A percentile compares a stretch with the other conserved stretches of the same genome.
Conservation (phyloP, 2,888 invertebrate species). For the Tortricodes alternella region DNA sequence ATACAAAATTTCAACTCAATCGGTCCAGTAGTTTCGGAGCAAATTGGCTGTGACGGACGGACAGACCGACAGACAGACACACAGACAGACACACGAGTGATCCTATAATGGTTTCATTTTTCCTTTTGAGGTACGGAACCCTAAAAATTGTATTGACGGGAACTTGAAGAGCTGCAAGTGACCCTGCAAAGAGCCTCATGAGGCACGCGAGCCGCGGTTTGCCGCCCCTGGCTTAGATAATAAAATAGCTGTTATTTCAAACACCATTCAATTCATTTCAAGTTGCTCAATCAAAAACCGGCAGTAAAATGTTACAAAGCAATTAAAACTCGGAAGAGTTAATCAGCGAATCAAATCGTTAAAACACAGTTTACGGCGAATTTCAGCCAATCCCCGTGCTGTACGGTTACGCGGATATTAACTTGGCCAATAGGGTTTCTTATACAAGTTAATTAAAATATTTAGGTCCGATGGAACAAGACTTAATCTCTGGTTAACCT, state of each 20-base stretch:
- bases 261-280: neutral
- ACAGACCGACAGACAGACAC: too few species aligned
- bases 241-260: neutral
- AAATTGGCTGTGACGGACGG: too few species aligned
- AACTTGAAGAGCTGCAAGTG: too few species aligned
- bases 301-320: neutral
- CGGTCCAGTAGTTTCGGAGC: too few species aligned
- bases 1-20: too few species aligned
- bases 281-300: neutral
- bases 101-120: too few species aligned
- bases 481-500: neutral
- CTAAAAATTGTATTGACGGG: too few species aligned
- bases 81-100: too few species aligned
- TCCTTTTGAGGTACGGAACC: too few species aligned
- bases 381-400: slow-evolving; percentile 8
- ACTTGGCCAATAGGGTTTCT: slow-evolving; percentile 41
- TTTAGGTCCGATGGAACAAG: slow-evolving; percentile 35
- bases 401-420: neutral
- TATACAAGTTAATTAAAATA: slow-evolving; percentile 56
- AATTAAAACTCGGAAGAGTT: neutral
- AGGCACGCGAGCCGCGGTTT: too few species aligned
- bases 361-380: slow-evolving; percentile 16
- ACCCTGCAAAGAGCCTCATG: too few species aligned
- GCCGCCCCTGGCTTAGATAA: neutral
- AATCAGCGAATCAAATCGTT: slow-evolving; percentile 24